Evolutionary conservation across 2,888 invertebrate species (phyloP).

Genomic region (Horisme vitalbata): DNA sequence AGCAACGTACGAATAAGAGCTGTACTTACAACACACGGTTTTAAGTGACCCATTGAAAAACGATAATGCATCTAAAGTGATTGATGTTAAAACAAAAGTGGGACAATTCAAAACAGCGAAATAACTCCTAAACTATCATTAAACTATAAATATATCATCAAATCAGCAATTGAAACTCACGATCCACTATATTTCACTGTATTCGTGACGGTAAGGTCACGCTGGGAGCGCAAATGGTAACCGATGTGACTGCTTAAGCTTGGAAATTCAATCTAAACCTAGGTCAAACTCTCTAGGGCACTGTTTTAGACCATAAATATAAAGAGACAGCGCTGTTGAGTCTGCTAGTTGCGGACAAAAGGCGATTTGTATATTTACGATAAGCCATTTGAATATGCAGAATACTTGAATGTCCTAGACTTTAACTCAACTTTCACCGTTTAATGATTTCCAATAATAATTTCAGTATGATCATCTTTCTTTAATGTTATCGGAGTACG

Average conservation of each 20-base stretch:
- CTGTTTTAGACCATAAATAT: conserved; percentile 42
- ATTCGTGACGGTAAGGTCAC: conserved; percentile 68
- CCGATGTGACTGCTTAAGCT: conserved; percentile 55
- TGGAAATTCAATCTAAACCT: conserved; percentile 62
- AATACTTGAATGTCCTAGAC: conserved; percentile 26
- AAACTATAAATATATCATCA: conserved; percentile 40
- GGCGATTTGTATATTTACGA: conserved; percentile 33
- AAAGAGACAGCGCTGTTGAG: conserved; percentile 35
- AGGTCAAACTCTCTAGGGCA: conserved; percentile 70
- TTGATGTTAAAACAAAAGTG: conserved; percentile 4
- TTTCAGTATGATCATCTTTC: conserved; percentile 31
- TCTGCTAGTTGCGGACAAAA: conserved; percentile 39
- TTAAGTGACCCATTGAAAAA: conserved; percentile 1
- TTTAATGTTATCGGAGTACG: conserved; percentile 25
- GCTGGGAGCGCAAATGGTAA: conserved; percentile 56
- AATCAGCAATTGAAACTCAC: conserved; percentile 47
- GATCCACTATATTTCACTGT: conserved; percentile 60
- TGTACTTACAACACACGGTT: neutral
- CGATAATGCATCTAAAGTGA: neutral
- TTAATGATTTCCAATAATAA: conserved; percentile 30
- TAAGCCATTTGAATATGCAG: conserved; percentile 31
- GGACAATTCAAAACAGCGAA: conserved; percentile 10
- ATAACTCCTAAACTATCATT: conserved; percentile 27
- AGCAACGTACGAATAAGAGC: neutral
- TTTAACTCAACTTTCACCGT: conserved; percentile 32